phyloP scores from a whole-genome alignment of 2,888 invertebrate species.

The Rhagophthalmus giganteus region DNA sequence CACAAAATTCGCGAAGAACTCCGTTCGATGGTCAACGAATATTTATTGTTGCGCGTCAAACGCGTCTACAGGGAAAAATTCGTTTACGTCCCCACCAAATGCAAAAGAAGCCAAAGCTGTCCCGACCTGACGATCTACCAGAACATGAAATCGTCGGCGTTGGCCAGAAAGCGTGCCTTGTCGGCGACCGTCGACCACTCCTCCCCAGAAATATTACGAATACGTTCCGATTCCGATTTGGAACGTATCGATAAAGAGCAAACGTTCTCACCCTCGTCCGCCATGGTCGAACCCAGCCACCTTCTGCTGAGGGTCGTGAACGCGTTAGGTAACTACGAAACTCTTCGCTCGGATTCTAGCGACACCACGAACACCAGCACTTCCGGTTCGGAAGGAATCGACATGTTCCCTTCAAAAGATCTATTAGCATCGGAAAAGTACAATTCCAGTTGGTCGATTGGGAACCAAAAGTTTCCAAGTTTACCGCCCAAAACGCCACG shows the following conservation, averaged over 20 bases:
- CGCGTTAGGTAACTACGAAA: slow-evolving; percentile 67
- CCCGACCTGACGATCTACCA: slow-evolving; percentile 69
- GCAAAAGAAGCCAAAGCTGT: slow-evolving; percentile 66
- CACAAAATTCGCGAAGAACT: slow-evolving; percentile 66
- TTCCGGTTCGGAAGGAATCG: slow-evolving; percentile 60
- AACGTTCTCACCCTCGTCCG: slow-evolving; percentile 69
- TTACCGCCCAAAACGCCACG: slow-evolving; percentile 55
- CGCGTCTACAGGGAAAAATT: slow-evolving; percentile 68
- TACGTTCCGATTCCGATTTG: slow-evolving; percentile 79
- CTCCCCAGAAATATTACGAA: slow-evolving; percentile 57
- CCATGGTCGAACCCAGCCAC: slow-evolving; percentile 75
- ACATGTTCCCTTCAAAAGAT: slow-evolving; percentile 74
- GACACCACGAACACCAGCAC: slow-evolving; percentile 47
- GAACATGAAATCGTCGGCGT: slow-evolving; percentile 56
- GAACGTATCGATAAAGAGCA: slow-evolving; percentile 76
- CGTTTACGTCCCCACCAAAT: slow-evolving; percentile 53
- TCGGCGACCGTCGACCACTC: slow-evolving; percentile 60
- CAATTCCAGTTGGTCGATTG: slow-evolving; percentile 60
- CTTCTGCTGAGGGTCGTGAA: slow-evolving; percentile 76
- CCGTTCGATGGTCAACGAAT: slow-evolving; percentile 59
- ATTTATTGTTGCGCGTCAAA: slow-evolving; percentile 79
- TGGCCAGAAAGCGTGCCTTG: slow-evolving; percentile 60
- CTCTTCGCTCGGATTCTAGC: slow-evolving; percentile 33
- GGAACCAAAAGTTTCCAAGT: slow-evolving; percentile 50
- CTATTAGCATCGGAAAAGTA: slow-evolving; percentile 71